Conservation (phyloP, 2,113 vertebrate genomes). For the Ceyx cyanopectus region DNA sequence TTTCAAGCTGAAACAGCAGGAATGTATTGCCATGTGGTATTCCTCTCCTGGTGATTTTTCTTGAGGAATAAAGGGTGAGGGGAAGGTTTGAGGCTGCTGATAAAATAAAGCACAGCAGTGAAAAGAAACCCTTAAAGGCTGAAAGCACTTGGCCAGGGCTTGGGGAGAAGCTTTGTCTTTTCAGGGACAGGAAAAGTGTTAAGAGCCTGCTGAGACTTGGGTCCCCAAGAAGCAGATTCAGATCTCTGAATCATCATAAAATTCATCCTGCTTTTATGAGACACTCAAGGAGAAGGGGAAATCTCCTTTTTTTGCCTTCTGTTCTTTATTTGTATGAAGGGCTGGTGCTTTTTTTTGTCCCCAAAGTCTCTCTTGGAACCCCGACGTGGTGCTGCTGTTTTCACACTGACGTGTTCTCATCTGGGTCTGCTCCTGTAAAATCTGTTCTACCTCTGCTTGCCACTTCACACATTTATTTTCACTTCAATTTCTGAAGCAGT, state of each 20-base stretch:
- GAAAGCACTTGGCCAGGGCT: not conserved
- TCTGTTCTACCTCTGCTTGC: not conserved
- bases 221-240: not conserved
- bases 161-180: not conserved
- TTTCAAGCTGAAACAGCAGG: not conserved
- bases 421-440: not conserved
- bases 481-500: constrained; percentile 33
- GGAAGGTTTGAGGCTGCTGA: not conserved
- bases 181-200: not conserved
- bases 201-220: not conserved
- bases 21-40: accelerated
- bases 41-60: not conserved
- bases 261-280: not conserved
- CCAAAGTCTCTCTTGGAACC: not conserved
- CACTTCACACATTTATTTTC: not conserved
- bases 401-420: accelerated
- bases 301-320: not conserved
- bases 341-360: not conserved
- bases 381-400: not conserved
- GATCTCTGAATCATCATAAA: not conserved
- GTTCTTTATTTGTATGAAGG: not conserved
- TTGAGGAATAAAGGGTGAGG: not conserved
- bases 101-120: not conserved
- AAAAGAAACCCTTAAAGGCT: not conserved
- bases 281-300: accelerated